A percentile compares a stretch with the other conserved stretches of the same genome.
Evolutionary conservation across 1,140 invertebrate genomes (phyloP).

Genomic region (Vollenhovia emeryi): DNA sequence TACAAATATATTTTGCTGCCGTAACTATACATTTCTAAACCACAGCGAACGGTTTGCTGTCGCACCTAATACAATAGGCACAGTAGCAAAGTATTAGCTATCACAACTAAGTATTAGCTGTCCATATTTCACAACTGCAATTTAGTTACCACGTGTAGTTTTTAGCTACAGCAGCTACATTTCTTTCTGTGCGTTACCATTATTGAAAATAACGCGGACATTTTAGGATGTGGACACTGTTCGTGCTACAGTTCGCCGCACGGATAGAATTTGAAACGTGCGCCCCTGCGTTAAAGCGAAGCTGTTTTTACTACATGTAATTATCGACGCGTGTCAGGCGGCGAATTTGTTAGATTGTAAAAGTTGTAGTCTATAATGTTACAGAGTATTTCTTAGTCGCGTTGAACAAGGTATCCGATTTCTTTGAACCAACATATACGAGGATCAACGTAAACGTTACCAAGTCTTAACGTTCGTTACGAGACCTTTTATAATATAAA

Average conservation of each 20-base stretch:
- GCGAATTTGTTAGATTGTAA: constrained; percentile 35
- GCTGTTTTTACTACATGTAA: constrained; percentile 32
- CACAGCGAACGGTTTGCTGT: no score
- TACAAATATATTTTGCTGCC: no score
- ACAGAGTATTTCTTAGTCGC: constrained; percentile 23
- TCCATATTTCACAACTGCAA: no score
- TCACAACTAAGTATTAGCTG: no score
- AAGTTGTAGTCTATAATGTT: constrained; percentile 49
- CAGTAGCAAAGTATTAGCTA: no score
- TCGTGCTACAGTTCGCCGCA: background rate
- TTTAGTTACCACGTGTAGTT: no score
- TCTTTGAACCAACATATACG: constrained; percentile 40
- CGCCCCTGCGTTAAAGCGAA: background rate
- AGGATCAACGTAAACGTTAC: constrained; percentile 37
- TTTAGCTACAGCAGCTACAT: no score
- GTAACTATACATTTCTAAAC: no score
- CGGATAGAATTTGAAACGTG: background rate
- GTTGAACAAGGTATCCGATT: constrained; percentile 13
- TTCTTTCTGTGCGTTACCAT: no score
- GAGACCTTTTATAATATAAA: constrained; percentile 45
- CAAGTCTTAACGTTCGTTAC: constrained; percentile 50
- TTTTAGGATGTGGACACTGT: no score
- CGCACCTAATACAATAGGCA: no score
- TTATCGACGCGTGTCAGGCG: background rate
- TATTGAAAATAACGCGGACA: no score